Evolutionary conservation across 2,797 vertebrate genomes (phyloP).

Genomic region (Octomys mimax): DNA sequence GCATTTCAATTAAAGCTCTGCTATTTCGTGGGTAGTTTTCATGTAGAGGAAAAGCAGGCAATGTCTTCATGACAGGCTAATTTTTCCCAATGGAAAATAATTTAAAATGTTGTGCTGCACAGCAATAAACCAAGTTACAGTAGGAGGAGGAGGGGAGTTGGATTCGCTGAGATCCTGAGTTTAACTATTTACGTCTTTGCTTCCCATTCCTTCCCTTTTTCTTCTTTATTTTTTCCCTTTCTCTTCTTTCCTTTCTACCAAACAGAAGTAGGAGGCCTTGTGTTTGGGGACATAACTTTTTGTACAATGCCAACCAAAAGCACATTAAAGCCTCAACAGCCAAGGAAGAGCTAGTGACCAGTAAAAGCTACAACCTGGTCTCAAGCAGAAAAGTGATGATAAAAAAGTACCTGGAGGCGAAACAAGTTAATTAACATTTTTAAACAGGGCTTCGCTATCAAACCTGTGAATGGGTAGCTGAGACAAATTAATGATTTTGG

Average conservation of each 20-base stretch:
- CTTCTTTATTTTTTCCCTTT: too few relatives aligned
- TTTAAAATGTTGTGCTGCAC: not conserved
- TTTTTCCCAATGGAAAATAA: not conserved
- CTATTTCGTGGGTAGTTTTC: not conserved
- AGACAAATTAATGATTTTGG: not conserved
- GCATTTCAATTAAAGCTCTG: not conserved
- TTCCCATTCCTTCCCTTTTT: too few relatives aligned
- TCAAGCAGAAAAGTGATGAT: not conserved
- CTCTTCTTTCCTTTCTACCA: too few relatives aligned
- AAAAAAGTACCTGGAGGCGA: not conserved
- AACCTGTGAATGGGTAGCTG: not conserved
- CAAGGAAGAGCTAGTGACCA: not conserved
- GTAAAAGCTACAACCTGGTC: not conserved
- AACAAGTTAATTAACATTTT: constrained; percentile 48
- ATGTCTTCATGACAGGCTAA: not conserved
- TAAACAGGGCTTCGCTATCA: constrained; percentile 9
- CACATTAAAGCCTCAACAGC: not conserved
- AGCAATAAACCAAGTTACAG: not conserved
- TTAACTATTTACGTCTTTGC: too few relatives aligned
- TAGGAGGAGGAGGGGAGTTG: not conserved
- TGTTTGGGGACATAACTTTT: too few relatives aligned
- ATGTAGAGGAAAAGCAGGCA: not conserved
- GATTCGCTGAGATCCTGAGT: too few relatives aligned
- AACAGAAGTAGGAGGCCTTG: too few relatives aligned
- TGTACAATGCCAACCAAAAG: not conserved